Evolutionary conservation across 2,888 invertebrate species (phyloP).

Genomic region (Oscheius sp.): DNA sequence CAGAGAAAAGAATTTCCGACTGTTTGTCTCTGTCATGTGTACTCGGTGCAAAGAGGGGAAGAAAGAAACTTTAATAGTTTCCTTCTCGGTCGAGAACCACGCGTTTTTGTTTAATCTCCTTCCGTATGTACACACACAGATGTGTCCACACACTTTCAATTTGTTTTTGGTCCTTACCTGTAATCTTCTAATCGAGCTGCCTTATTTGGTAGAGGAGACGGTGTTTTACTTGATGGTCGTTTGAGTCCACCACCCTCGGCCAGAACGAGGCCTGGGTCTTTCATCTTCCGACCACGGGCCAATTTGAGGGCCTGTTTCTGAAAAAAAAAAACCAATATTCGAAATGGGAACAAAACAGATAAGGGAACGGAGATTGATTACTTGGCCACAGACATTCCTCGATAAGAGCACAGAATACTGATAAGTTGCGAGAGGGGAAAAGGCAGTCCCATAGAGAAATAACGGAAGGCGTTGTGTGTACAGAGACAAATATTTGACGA

Average conservation of each 20-base stretch:
- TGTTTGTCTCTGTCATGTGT: no score
- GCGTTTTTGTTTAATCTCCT: slow-evolving; percentile 4
- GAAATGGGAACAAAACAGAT: background rate
- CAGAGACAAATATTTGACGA: slow-evolving; percentile 28
- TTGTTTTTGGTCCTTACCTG: background rate
- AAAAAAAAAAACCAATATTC: no score
- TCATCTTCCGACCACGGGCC: slow-evolving; percentile 25
- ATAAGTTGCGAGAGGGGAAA: background rate
- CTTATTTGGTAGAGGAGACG: slow-evolving; percentile 14
- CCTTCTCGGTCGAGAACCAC: slow-evolving; percentile 2
- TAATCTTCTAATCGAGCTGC: slow-evolving; percentile 16
- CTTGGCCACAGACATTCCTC: slow-evolving; percentile 1
- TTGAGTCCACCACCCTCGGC: slow-evolving; percentile 11
- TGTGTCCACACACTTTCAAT: background rate
- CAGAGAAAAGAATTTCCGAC: no score
- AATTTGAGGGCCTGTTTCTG: slow-evolving; percentile 20
- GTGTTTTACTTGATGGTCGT: slow-evolving; percentile 22
- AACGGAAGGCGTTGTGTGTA: slow-evolving; percentile 29
- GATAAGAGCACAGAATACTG: background rate
- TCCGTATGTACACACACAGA: background rate
- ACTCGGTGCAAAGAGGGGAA: no score
- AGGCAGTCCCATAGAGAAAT: slow-evolving; percentile 8
- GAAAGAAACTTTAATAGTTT: no score
- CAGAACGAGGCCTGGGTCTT: slow-evolving; percentile 13
- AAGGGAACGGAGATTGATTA: background rate